These are phyloP conservation scores for Riptortus pedestris DNA, from an alignment of 1,140 invertebrate genomes.

Conservation along the genomic window DNA sequence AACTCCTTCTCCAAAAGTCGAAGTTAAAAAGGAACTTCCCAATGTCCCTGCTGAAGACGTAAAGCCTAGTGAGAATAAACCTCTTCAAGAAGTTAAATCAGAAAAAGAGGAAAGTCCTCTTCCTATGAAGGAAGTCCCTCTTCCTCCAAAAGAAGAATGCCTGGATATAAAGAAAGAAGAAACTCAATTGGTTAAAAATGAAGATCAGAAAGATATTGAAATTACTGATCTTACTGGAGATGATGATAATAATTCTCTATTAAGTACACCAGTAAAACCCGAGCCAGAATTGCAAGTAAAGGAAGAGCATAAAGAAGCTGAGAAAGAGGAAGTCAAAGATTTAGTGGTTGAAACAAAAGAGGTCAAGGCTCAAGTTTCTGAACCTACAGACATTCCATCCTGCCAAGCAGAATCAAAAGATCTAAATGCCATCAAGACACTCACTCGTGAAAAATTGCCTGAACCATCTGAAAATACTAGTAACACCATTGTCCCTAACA, in stretches of 20 bases:
- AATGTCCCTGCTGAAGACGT: too few species aligned
- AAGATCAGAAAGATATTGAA: too few species aligned
- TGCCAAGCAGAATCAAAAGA: not conserved
- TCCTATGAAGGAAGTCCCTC: too few species aligned
- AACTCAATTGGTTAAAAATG: too few species aligned
- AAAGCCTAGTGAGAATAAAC: constrained; percentile 4
- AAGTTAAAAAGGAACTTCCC: constrained; percentile 9
- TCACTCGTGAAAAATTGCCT: not conserved
- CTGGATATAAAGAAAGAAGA: too few species aligned
- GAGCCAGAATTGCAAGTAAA: not conserved
- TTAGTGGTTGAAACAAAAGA: not conserved
- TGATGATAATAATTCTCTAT: too few species aligned
- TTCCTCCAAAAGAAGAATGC: too few species aligned
- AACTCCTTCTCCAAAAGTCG: constrained; percentile 5
- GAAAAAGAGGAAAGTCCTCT: too few species aligned
- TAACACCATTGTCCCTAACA: not conserved
- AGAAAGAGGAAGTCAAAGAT: not conserved
- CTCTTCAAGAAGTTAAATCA: not conserved
- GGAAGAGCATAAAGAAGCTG: not conserved
- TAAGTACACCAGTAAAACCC: too few species aligned
- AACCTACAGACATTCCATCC: not conserved
- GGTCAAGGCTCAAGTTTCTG: not conserved
- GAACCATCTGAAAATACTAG: not conserved
- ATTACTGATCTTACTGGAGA: too few species aligned
- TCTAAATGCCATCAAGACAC: not conserved